Percentiles rank a stretch among this genome's conserved stretches.
Conservation (phyloP, 2,888 invertebrate species). For the Bimastos eiseni region DNA sequence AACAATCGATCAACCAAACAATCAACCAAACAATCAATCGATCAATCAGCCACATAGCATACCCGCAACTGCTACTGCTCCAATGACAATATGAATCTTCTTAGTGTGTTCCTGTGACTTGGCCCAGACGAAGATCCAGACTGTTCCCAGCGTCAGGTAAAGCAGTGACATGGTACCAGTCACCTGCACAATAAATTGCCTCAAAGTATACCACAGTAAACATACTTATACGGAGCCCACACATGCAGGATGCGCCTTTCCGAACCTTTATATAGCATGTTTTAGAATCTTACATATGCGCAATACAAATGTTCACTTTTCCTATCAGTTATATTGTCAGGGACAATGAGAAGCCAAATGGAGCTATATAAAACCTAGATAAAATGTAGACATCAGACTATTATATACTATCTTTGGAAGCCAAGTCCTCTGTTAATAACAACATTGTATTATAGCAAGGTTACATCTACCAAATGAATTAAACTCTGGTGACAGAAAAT, state of each 20-base stretch:
- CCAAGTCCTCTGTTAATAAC: no score
- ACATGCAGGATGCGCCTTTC: not conserved
- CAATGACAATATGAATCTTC: slow-evolving; percentile 43
- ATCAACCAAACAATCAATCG: not conserved
- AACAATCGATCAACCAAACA: no score
- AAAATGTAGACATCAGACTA: not conserved
- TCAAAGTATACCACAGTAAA: no score
- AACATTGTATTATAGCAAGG: no score
- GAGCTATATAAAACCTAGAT: not conserved
- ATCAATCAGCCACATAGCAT: not conserved
- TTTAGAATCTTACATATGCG: not conserved
- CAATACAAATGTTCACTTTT: not conserved
- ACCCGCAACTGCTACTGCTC: slow-evolving; percentile 43
- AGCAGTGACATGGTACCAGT: slow-evolving; percentile 40
- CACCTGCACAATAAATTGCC: slow-evolving; percentile 31
- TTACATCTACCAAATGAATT: no score
- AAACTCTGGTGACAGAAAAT: no score
- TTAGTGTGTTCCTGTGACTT: slow-evolving; percentile 38
- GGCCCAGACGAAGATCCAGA: slow-evolving; percentile 43
- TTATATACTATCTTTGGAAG: no score
- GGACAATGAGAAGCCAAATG: not conserved
- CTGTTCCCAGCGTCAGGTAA: slow-evolving; percentile 41
- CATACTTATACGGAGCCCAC: no score
- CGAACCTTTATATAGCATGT: not conserved
- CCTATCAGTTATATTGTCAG: not conserved